Conservation (phyloP, 2,888 invertebrate species). For the Omphaloscelis lunosa region DNA sequence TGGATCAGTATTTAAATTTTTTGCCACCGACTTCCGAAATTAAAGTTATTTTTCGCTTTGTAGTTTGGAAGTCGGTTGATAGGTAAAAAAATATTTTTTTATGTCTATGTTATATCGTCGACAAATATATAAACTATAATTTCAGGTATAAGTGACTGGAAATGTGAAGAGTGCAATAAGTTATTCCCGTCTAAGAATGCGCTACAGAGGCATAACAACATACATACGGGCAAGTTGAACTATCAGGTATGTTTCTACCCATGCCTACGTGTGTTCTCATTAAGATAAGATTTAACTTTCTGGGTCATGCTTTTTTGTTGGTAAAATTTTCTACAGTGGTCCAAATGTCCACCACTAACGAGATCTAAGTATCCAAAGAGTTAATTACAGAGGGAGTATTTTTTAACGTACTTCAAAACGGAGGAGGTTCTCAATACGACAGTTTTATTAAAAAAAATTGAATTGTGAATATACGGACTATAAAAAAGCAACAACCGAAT, state of each 20-base stretch:
- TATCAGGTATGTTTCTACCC: conserved; percentile 83
- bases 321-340: not conserved
- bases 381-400: not conserved
- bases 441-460: too few relatives aligned
- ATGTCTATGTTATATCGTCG: not conserved
- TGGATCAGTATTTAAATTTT: too few relatives aligned
- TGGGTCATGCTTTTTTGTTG: not conserved
- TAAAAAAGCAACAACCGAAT: too few relatives aligned
- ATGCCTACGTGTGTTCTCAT: not conserved
- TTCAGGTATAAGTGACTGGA: conserved; percentile 91
- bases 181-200: conserved; percentile 92
- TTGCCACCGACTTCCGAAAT: too few relatives aligned
- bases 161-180: conserved; percentile 91
- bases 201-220: conserved; percentile 91
- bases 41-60: too few relatives aligned
- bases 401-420: not conserved
- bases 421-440: too few relatives aligned
- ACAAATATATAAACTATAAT: conserved; percentile 15
- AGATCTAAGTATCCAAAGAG: not conserved
- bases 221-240: conserved; percentile 91
- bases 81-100: too few relatives aligned
- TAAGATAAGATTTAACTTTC: too few relatives aligned
- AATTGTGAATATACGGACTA: too few relatives aligned
- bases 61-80: too few relatives aligned
- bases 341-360: not conserved